These are phyloP conservation scores for Pipra filicauda DNA, from an alignment of 2,113 vertebrate genomes.

Conservation along the genomic window DNA sequence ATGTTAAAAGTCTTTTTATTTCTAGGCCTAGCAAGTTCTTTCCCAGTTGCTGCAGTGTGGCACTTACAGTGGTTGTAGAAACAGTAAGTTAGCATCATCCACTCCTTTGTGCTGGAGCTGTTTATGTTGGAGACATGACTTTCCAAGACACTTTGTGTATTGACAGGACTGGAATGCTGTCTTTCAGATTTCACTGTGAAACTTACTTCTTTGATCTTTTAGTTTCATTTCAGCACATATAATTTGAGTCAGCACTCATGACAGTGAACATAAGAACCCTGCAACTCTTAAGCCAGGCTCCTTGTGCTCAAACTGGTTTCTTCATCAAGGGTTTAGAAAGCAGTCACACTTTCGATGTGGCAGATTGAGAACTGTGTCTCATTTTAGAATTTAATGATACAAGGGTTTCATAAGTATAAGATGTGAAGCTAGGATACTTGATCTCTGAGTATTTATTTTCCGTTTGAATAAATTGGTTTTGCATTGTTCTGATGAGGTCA, in stretches of 20 bases:
- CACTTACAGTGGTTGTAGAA: not conserved
- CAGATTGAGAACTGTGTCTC: not conserved
- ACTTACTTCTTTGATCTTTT: slow-evolving; percentile 14
- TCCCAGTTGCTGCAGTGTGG: not conserved
- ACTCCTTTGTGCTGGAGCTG: not conserved
- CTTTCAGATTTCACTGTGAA: not conserved
- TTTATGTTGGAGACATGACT: not conserved
- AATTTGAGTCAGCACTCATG: slow-evolving; percentile 5
- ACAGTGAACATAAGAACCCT: not conserved
- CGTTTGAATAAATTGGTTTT: slow-evolving; percentile 20
- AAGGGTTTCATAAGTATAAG: not conserved
- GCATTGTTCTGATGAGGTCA: not conserved
- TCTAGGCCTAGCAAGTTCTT: not conserved
- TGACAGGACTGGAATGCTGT: not conserved
- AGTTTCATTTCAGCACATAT: not conserved
- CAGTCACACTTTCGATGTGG: not conserved
- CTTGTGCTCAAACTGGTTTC: slow-evolving; percentile 16
- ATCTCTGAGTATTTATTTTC: slow-evolving; percentile 1
- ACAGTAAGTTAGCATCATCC: not conserved
- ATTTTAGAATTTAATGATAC: not conserved
- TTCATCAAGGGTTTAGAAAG: slow-evolving; percentile 18
- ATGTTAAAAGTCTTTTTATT: not conserved
- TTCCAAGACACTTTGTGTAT: not conserved
- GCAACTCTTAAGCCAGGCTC: not conserved
- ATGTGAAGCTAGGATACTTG: not conserved